Evolutionary conservation across 2,113 vertebrate genomes (phyloP).

Genomic region (Romanogobio albipinnatus): DNA sequence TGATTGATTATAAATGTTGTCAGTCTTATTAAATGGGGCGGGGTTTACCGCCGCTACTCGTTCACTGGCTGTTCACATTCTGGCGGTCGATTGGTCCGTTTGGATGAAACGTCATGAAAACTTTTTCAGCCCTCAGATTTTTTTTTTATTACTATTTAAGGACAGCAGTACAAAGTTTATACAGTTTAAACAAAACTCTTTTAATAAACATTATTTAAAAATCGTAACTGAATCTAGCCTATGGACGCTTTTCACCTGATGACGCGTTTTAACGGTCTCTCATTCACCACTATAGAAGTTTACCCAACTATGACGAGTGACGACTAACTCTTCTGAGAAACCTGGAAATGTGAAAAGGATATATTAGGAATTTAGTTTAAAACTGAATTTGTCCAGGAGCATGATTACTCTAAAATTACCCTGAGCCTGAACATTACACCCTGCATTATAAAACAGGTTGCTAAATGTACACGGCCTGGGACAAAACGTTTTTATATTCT

Average conservation of each 20-base stretch:
- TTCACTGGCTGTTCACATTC: background rate
- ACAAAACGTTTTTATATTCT: too few relatives aligned
- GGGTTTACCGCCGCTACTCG: background rate
- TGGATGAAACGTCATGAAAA: background rate
- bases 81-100: conserved; percentile 4
- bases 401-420: background rate
- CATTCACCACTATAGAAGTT: too few relatives aligned
- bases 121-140: background rate
- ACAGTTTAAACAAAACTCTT: background rate
- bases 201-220: background rate
- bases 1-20: conserved; percentile 42
- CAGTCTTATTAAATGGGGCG: conserved; percentile 24
- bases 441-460: background rate
- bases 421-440: background rate
- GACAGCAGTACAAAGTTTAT: background rate
- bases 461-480: background rate
- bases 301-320: too few relatives aligned
- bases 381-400: background rate
- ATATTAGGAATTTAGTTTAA: background rate
- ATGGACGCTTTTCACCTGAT: too few relatives aligned
- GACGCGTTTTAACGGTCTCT: too few relatives aligned
- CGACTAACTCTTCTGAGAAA: too few relatives aligned
- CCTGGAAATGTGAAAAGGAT: too few relatives aligned
- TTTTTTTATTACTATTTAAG: background rate
- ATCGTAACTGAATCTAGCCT: background rate